A percentile compares a stretch with the other conserved stretches of the same genome.
phyloP scores from a whole-genome alignment of 2,888 invertebrate genomes.

The Chymomyza procnemis region DNA sequence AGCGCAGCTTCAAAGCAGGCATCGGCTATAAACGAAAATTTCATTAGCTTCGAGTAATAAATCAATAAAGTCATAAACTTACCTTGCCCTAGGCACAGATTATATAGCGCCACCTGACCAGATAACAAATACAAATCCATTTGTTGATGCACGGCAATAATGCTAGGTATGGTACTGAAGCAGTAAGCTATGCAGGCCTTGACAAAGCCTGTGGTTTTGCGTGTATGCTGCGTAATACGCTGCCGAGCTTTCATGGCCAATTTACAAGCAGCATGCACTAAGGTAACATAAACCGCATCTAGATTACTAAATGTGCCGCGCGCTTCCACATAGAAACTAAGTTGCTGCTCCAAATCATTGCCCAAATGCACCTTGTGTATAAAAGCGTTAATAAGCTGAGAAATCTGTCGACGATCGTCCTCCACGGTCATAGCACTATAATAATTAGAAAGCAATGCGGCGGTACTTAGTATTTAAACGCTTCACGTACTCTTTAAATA shows the following conservation, averaged over 20 bases:
- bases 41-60: neutral
- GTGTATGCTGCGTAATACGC: constrained; percentile 85
- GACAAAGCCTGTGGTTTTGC: constrained; percentile 90
- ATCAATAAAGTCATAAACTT: neutral
- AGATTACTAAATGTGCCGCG: constrained; percentile 93
- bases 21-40: constrained; percentile 84
- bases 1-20: constrained; percentile 95
- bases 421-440: constrained; percentile 91
- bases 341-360: constrained; percentile 92
- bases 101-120: constrained; percentile 92
- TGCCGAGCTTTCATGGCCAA: constrained; percentile 85
- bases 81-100: constrained; percentile 91
- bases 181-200: constrained; percentile 97
- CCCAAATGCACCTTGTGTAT: constrained; percentile 90
- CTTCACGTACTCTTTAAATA: no score
- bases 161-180: constrained; percentile 97
- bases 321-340: constrained; percentile 95
- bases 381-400: constrained; percentile 88
- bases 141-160: constrained; percentile 87
- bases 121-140: constrained; percentile 91
- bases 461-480: no score
- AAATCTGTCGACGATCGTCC: constrained; percentile 93
- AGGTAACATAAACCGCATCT: constrained; percentile 89
- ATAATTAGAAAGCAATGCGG: neutral
- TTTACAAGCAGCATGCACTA: constrained; percentile 93